Evolutionary conservation across 1,140 invertebrate genomes (phyloP), one percentile per base, ranked within the genome.

Genomic region (Magallana angulata): DNA sequence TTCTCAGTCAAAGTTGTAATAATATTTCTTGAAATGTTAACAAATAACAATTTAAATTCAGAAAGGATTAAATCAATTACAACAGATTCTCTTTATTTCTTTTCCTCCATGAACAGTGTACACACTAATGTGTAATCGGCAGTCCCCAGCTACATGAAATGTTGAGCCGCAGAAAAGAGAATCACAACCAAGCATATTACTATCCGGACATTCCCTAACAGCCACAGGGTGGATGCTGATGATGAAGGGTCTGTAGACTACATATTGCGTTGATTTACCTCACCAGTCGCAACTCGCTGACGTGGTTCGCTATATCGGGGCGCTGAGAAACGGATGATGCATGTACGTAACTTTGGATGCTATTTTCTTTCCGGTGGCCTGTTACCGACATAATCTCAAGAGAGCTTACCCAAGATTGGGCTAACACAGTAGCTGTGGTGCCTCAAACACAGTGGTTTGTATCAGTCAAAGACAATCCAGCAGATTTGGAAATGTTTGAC

Each of bases 401-500:
- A 57, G 82, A 48, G 7, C 56, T 5, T 16, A 83, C 82, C 57
- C 48, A 5, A 83, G 82, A 7, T 3, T 83, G 56, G 36, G 82
- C 12, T 58, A 83, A 18, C 8, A 83, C 9, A 14, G 48, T 58
- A 48, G 56, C 14, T 18, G 82, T 83, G 8, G 48, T 83, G 82
- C 82, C 0, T 57, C 9, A 11, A 24, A 83, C 82, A 83, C 82
- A 8, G 8, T 57, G 82, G 7, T 86, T 86, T 0, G 85, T 82
- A 24, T 86, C 82, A 16, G 48, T 56, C 57, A 71, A 30, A 62
- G 57, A 60, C 1, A 86, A 18, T 62, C 85, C 85, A 0, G 58
- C 85, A 60, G 80, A 57, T 64, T 86, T 86, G 1, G 71, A 86
- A 14, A 86, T 62, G 59, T 48, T 82, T 11, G 80, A 12, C 76